These are phyloP conservation scores for Petromus typicus DNA, from an alignment of 2,113 vertebrate genomes.

Conservation along the genomic window DNA sequence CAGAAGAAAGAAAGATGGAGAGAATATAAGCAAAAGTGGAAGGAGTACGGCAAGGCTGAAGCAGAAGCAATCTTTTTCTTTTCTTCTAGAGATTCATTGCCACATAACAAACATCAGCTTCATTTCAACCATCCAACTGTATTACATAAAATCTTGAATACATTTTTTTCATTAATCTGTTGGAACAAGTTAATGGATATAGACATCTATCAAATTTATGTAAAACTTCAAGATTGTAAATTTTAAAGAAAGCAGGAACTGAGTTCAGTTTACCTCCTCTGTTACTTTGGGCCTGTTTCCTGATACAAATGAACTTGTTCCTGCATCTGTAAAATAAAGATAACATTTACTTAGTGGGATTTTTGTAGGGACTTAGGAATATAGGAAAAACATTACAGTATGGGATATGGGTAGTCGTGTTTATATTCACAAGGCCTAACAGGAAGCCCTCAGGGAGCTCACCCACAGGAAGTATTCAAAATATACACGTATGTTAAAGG, in stretches of 20 bases:
- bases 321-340: background rate
- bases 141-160: background rate
- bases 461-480: background rate
- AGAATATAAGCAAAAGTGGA: background rate
- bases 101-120: background rate
- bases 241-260: background rate
- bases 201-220: background rate
- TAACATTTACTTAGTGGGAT: background rate
- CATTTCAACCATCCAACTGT: background rate
- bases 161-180: conserved; percentile 1
- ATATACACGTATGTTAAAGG: background rate
- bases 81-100: background rate
- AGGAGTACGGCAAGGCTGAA: background rate
- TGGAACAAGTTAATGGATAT: background rate
- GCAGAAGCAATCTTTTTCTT: background rate
- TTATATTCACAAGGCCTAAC: background rate
- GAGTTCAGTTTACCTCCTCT: background rate
- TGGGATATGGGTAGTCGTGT: background rate
- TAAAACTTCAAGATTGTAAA: conserved; percentile 7
- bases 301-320: background rate
- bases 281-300: background rate
- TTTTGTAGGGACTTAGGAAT: background rate
- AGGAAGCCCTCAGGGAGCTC: background rate
- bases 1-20: background rate
- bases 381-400: background rate